Conservation (phyloP, 2,113 vertebrate genomes). For the Nibea albiflora region DNA sequence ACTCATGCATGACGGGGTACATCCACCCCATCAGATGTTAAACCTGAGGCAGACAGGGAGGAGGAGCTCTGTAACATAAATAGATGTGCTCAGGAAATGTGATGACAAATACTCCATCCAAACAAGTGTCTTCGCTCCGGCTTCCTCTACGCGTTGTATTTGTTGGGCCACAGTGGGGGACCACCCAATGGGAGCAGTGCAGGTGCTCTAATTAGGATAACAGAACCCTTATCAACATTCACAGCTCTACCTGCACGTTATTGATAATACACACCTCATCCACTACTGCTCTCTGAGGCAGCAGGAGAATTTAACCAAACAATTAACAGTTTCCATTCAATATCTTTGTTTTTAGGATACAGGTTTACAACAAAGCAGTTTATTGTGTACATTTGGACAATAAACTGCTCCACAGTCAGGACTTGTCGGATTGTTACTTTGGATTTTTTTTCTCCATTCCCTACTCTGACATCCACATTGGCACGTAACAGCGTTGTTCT, state of each 20-base stretch:
- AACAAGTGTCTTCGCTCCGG: slow-evolving; percentile 5
- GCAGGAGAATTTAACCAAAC: not conserved
- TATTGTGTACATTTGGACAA: slow-evolving; percentile 15
- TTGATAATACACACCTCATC: not conserved
- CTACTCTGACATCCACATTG: not conserved
- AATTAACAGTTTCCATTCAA: not conserved
- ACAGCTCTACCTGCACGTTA: slow-evolving; percentile 7
- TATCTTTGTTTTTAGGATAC: slow-evolving; percentile 17
- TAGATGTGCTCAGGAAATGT: slow-evolving; percentile 16
- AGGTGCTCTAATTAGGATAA: slow-evolving; percentile 27
- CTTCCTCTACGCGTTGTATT: not conserved
- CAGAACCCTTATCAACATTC: not conserved
- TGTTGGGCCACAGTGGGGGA: not conserved
- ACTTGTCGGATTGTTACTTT: slow-evolving; percentile 15
- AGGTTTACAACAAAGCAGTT: slow-evolving; percentile 8
- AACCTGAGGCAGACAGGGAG: slow-evolving; percentile 14
- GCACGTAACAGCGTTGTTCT: not conserved
- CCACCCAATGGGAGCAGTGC: not conserved
- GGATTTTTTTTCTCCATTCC: not conserved
- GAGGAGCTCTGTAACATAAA: slow-evolving; percentile 8
- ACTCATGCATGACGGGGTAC: slow-evolving; percentile 36
- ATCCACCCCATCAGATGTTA: not conserved
- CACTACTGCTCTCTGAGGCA: not conserved
- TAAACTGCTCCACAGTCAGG: slow-evolving; percentile 4
- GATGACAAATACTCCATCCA: slow-evolving; percentile 16